Conservation (phyloP, 2,888 invertebrate genomes). For the Latrodectus elegans region DNA sequence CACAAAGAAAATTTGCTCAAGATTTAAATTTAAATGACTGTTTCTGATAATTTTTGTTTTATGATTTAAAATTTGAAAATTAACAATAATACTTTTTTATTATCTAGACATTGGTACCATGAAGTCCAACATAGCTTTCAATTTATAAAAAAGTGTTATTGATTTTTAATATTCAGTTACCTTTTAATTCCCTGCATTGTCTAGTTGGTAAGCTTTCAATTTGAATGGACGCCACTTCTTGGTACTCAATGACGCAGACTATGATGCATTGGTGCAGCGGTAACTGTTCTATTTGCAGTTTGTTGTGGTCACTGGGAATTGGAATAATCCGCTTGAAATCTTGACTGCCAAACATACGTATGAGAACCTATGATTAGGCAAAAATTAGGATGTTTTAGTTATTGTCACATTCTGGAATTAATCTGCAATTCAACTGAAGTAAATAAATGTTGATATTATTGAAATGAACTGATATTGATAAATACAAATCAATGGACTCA, state of each 20-base stretch:
- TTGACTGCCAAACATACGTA: slow-evolving; percentile 90
- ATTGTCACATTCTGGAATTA: no score
- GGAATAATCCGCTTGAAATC: slow-evolving; percentile 93
- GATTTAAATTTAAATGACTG: no score
- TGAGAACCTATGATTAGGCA: slow-evolving; percentile 83
- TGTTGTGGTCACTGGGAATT: slow-evolving; percentile 89
- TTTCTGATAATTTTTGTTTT: no score
- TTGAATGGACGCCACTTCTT: slow-evolving; percentile 82
- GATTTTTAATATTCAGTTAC: slow-evolving; percentile 74
- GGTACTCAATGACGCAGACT: slow-evolving; percentile 92
- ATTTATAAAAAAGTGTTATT: neutral
- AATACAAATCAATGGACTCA: no score
- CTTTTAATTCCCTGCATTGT: slow-evolving; percentile 87
- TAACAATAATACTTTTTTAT: no score
- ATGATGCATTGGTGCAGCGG: slow-evolving; percentile 93
- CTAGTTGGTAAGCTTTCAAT: slow-evolving; percentile 83
- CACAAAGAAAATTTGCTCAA: no score
- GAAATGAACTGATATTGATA: no score
- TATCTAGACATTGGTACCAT: no score
- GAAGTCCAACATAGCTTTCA: neutral
- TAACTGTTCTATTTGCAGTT: slow-evolving; percentile 94
- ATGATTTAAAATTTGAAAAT: no score
- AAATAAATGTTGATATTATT: no score
- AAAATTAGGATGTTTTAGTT: no score
- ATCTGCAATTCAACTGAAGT: no score